Base-by-base conservation (phyloP, 2,888 invertebrate species). In the Pandemis cinnamomeana region DNA sequence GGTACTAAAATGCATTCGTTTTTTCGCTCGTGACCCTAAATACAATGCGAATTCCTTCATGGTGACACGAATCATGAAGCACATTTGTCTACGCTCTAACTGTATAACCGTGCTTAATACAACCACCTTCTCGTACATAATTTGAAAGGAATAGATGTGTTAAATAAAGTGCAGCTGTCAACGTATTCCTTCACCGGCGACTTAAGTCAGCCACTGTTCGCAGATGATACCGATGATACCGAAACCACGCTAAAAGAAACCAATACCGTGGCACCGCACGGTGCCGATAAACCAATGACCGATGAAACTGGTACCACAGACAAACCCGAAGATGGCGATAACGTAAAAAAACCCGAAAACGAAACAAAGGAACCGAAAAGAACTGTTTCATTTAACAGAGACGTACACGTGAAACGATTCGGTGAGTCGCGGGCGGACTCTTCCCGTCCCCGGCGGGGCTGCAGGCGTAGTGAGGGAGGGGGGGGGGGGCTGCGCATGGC, bases 361-460 rank as follows among this genome's bases (percentile, higher is more conserved):
- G 91, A 87, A 84, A 83, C 88, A 87, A 92, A 92, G 89, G 91
- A 94, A 90, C 86, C 91, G 83, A 91, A 91, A 90, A 91, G 96
- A 96, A 91, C 97, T 95, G 98, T 98, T 85, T 98, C 97, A 90
- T 98, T 98, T 95, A 97, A 98, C 95, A 95, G 97, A 92, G 97
- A 97, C 95, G 97, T 98, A 86, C 97, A 97, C 95, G 97, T 98
- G 88, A 98, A 98, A 93, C 95, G 97, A 95, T 97, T 97, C 95
- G 97, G 97, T 97, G 96, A 96, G 96, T 93, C 83, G 73, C 78
- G 67, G 67, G 58, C 51, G 67, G 76, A 69, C 69, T 61, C 71
- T 93, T 84, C 82, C 70, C 62, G 64, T 63, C 74, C 69, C 69
- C 76, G 75, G 67, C 64, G 20, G 5, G 27, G 20, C 83, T 82